Evolutionary conservation across 2,888 invertebrate species (phyloP).

Genomic region (Tetheella fluctuosa): DNA sequence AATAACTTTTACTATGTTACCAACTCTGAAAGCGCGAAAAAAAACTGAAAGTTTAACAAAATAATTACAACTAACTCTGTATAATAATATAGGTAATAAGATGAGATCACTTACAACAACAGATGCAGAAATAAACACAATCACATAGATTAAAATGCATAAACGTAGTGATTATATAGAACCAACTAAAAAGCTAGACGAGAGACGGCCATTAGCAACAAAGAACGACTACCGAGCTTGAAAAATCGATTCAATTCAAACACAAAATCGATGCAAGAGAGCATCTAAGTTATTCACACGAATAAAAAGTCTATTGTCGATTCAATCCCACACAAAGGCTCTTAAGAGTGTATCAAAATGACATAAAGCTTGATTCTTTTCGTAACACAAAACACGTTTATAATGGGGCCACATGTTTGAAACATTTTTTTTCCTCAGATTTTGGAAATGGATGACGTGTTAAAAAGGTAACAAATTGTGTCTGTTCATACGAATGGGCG

Average conservation of each 20-base stretch:
- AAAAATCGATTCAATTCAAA: conserved; percentile 81
- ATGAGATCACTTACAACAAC: conserved; percentile 30
- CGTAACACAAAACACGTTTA: conserved; percentile 68
- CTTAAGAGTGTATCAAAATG: conserved; percentile 82
- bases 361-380: conserved; percentile 79
- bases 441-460: conserved; percentile 81
- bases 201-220: conserved; percentile 70
- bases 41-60: conserved; percentile 17
- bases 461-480: conserved; percentile 79
- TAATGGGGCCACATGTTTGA: conserved; percentile 74
- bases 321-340: conserved; percentile 70
- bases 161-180: conserved; percentile 64
- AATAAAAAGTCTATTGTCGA: conserved; percentile 70
- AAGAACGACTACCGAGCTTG: conserved; percentile 80
- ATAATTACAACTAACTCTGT: no score
- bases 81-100: no score
- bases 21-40: no score
- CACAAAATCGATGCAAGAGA: conserved; percentile 65
- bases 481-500: conserved; percentile 37
- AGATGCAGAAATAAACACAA: conserved; percentile 34
- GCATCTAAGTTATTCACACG: conserved; percentile 66
- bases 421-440: conserved; percentile 54
- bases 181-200: conserved; percentile 57
- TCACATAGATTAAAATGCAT: conserved; percentile 45
- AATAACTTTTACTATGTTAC: no score